These are phyloP conservation scores for Corvus hawaiiensis DNA, from an alignment of 2,113 vertebrate species.

Conservation along the genomic window DNA sequence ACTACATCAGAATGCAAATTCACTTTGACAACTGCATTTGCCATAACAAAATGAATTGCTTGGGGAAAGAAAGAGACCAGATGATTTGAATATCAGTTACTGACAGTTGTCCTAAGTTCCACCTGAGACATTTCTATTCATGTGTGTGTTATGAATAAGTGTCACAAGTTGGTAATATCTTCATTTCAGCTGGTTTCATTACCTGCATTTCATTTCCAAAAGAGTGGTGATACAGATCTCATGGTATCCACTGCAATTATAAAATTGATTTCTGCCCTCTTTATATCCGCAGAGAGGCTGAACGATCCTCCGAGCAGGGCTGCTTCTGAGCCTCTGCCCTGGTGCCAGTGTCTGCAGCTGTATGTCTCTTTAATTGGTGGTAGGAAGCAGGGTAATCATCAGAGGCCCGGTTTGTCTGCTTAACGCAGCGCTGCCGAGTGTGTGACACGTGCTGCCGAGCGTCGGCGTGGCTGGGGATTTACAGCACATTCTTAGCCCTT, in stretches of 20 bases:
- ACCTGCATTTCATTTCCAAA: not conserved
- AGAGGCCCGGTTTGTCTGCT: not conserved
- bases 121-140: not conserved
- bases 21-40: not conserved
- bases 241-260: not conserved
- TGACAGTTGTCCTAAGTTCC: not conserved
- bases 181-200: slow-evolving; percentile 17
- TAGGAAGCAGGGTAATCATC: not conserved
- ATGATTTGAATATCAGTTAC: not conserved
- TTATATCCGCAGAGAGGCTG: not conserved
- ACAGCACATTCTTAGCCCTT: not conserved
- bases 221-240: slow-evolving; percentile 11
- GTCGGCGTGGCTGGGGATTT: rapidly evolving
- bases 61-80: not conserved
- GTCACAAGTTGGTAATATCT: not conserved
- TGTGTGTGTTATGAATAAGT: not conserved
- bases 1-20: not conserved
- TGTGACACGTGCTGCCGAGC: not conserved
- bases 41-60: not conserved
- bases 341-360: not conserved
- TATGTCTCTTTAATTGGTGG: not conserved
- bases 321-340: not conserved
- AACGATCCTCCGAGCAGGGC: rapidly evolving
- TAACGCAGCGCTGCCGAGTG: rapidly evolving
- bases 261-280: slow-evolving; percentile 21